phyloP scores from a whole-genome alignment of 2,888 invertebrate species.

The Dorcus hopei region DNA sequence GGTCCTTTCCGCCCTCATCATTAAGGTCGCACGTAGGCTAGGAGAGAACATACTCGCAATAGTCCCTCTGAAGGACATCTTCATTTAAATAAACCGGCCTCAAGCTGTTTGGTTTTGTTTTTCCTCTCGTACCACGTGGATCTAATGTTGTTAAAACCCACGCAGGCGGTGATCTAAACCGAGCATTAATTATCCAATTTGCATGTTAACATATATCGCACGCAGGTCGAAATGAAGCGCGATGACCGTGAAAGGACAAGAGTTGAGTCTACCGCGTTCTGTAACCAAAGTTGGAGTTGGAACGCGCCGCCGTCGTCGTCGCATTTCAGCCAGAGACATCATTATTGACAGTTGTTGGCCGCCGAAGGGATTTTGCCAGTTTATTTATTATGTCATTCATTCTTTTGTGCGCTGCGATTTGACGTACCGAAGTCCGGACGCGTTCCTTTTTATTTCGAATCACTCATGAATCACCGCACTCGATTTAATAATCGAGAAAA shows the following conservation, averaged over 20 bases:
- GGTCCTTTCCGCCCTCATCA: too few relatives aligned
- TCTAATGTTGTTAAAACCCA: constrained; percentile 33
- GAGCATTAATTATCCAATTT: constrained; percentile 39
- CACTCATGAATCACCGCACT: too few relatives aligned
- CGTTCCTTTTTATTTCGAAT: too few relatives aligned
- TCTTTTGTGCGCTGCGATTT: constrained; percentile 1
- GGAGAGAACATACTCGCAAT: too few relatives aligned
- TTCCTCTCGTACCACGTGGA: constrained; percentile 24
- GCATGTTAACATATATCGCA: constrained; percentile 41
- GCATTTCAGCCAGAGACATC: constrained; percentile 24
- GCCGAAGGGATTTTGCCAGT: constrained; percentile 30
- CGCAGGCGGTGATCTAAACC: constrained; percentile 31
- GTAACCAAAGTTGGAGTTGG: constrained; percentile 36
- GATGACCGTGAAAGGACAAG: constrained; percentile 37
- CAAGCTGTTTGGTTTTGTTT: too few relatives aligned
- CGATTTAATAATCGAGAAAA: too few relatives aligned
- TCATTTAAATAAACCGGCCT: too few relatives aligned
- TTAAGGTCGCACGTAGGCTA: too few relatives aligned
- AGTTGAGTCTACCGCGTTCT: constrained; percentile 33
- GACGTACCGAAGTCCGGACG: neutral
- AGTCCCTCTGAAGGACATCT: too few relatives aligned
- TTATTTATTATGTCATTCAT: constrained; percentile 29
- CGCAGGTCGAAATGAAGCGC: constrained; percentile 34
- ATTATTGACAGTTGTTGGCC: constrained; percentile 33
- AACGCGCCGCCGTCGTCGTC: constrained; percentile 26